Percentiles rank a stretch among this genome's conserved stretches.
phyloP scores from a whole-genome alignment of 2,797 vertebrate genomes.

The Oryzias dopingdopingensis region DNA sequence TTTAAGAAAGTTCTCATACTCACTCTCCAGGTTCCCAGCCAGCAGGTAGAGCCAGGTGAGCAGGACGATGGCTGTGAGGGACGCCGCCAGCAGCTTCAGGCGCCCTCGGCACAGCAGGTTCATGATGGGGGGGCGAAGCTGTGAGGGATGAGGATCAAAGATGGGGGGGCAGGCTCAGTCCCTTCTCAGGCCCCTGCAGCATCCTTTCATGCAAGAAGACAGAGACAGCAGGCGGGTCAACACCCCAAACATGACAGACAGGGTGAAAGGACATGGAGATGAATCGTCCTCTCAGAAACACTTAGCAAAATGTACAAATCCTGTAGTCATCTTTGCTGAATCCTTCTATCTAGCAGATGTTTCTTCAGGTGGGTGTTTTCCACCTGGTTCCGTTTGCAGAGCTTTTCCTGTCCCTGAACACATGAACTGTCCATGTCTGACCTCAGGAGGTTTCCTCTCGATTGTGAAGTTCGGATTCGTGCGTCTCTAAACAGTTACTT shows the following conservation, averaged over 20 bases:
- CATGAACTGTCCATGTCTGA: no score
- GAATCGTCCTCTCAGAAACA: neutral
- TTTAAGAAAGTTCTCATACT: constrained; percentile 41
- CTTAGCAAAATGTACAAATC: no score
- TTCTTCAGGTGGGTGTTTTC: no score
- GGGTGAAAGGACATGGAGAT: no score
- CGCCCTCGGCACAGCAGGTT: constrained; percentile 84
- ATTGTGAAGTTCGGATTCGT: neutral
- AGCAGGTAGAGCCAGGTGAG: constrained; percentile 83
- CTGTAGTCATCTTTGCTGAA: no score
- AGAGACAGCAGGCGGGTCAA: neutral
- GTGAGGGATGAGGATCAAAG: constrained; percentile 19
- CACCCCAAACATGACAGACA: neutral
- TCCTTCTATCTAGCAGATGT: no score
- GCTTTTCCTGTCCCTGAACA: no score
- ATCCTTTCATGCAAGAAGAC: constrained; percentile 68
- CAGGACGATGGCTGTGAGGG: constrained; percentile 75
- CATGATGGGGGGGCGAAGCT: constrained; percentile 77
- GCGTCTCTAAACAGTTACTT: neutral
- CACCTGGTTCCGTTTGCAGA: no score
- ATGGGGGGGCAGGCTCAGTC: constrained; percentile 54
- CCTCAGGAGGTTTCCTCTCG: no score
- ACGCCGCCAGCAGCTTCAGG: constrained; percentile 82
- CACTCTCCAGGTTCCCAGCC: constrained; percentile 81
- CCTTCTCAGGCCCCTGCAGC: constrained; percentile 65